phyloP scores from a whole-genome alignment of 1,140 invertebrate species.

The Heliconius melpomene region DNA sequence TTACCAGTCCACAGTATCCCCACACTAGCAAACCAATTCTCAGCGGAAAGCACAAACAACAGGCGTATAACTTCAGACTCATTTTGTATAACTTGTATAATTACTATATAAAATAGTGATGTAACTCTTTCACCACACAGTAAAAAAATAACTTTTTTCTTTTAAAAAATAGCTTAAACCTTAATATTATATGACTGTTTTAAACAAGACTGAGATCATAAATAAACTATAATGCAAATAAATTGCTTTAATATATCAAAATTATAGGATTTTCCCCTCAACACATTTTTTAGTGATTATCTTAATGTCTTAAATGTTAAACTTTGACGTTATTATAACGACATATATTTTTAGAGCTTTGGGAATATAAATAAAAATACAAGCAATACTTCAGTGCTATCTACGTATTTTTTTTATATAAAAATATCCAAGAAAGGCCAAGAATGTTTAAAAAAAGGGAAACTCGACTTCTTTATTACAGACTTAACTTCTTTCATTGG shows the following conservation, averaged over 20 bases:
- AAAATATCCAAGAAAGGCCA: too few relatives aligned
- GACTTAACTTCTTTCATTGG: too few relatives aligned
- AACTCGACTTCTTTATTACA: too few relatives aligned
- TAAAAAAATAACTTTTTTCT: not conserved
- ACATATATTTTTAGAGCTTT: not conserved
- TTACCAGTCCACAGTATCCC: conserved; percentile 37
- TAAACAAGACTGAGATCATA: conserved; percentile 5
- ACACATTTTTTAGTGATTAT: not conserved
- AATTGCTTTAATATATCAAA: conserved; percentile 5
- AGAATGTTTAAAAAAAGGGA: not conserved
- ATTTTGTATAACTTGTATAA: conserved; percentile 12
- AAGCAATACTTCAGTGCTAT: not conserved
- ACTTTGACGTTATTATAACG: not conserved
- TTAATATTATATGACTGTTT: not conserved
- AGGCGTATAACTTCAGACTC: conserved; percentile 25
- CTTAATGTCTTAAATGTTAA: not conserved
- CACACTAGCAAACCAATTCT: conserved; percentile 35
- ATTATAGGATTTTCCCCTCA: not conserved
- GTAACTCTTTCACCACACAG: not conserved
- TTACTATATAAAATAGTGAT: not conserved
- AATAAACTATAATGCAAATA: not conserved
- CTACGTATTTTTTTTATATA: not conserved
- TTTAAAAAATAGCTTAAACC: not conserved
- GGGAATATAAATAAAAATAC: not conserved
- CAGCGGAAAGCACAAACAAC: conserved; percentile 41